Base-by-base conservation (phyloP, 2,113 vertebrate species). In the Trichechus manatus region DNA sequence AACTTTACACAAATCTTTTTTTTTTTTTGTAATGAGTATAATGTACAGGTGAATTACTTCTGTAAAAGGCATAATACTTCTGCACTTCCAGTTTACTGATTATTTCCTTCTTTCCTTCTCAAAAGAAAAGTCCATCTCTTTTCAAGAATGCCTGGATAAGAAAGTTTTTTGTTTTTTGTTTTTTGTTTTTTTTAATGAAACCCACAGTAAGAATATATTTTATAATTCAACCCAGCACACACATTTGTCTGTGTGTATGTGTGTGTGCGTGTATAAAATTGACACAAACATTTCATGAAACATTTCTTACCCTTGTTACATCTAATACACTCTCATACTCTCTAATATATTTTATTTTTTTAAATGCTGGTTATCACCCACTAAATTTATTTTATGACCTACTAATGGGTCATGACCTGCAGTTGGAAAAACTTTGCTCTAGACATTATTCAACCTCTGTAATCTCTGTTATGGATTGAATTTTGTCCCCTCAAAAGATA, bases 11-110 rank as follows among this genome's bases (percentile, higher is more conserved):
- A 79, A 70, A 47, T 47, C 47, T 47, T 47, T 47, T 47, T 47
- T 74, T 83, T 87, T 56, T 85, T 56, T 56, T 56, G 53, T 95
- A 78, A 47, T 87, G 42, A 96, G 50, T 87, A 25, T 85, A 81
- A 85, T 42, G 23, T 56, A 25, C 25, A 79, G 17, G n/a, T 84
- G 33, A 85, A 80, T 68, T 74, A 20, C 74, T 93, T 82, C 11
- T 87, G n/a, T 90, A 86, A 78, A 36, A 68, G 77, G 63, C 88
- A 27, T 81, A 61, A 44, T 31, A 23, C 19, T 78, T 88, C 36
- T 36, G 31, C 6, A 59, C n/a, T 44, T 5, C 23, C 5, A 63
- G 44, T 70, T 86, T 42, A 72, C 27, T 17, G 10, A 87, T 50
- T 15, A 14, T 94, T 72, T 84, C 59, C 59, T 93, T 27, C 23